Base-by-base conservation (phyloP, 2,888 invertebrate genomes). In the Euphydryas editha region DNA sequence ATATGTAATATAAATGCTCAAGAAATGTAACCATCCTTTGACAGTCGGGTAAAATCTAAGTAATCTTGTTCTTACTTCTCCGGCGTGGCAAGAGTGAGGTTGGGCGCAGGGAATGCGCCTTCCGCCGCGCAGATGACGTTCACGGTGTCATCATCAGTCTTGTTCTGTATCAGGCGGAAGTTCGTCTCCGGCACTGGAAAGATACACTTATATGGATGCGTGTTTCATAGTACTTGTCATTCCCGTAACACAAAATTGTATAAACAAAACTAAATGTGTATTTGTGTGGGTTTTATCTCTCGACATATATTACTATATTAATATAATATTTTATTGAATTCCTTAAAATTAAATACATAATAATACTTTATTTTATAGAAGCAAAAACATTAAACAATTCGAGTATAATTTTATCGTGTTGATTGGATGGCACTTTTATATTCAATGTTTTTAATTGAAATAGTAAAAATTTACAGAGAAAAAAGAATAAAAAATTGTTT, bases 71-170 rank as follows among this genome's bases (percentile, higher is more conserved):
- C 81, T 83, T 75, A 93, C 93, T 87, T 87, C 65, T 92, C 92
- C 24, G 92, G 92, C 56, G 93, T 93, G 59, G 91, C 90, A 13
- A 93, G 84, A 39, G 93, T 93, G 69, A 93, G 87, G 78, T 91
- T 91, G 0, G 94, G 94, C 73, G 92, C 88, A 10, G 94, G 94
- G 75, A 85, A 94, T 58, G 94, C 88, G 13, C 94, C 94, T 61
- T 90, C 91, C 69, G 93, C 94, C 10, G 92, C 88, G 74, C 94
- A 94, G 74, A 94, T 91, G 80, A 93, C 89, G 77, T 90, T 93
- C 62, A 94, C 87, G 0, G 87, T 92, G 69, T 90, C 90, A 70
- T 93, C 93, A 73, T 93, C 88, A 69, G 90, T 91, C 84, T 93
- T 93, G 82, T 93, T 92, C 83, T 92, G 93, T 74, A 92, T 88